Evolutionary conservation across 2,888 invertebrate genomes (phyloP), one percentile per base, ranked within the genome.

Genomic region (Hemistola chrysoprasaria): DNA sequence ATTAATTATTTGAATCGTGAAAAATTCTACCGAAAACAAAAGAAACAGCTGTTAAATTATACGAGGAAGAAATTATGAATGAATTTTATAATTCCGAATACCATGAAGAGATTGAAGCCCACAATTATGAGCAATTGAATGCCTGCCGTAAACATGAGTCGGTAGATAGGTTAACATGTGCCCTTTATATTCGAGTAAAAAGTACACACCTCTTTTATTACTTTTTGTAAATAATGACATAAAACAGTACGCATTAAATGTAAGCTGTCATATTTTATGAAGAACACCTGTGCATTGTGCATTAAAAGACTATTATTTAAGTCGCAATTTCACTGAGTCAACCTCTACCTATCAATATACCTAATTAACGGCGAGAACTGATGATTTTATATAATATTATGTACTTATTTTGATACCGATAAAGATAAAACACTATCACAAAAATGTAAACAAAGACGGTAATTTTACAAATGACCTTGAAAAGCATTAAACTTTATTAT

Each of bases 141-240:
- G n/a, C 21, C 10, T 7, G 3, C 8, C 11, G 5, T 27, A 23
- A 32, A 24, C 6, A 36, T 22, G 1, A 28, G n/a, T 10, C 42
- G 22, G 8, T 9, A 32, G 30, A 50, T 43, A 50, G 42, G 50
- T 49, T 40, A 47, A 43, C 39, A 37, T 34, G 39, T 51, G 47
- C 47, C 48, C 49, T 54, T 53, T 49, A 27, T 6, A 30, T 10
- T 27, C 10, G 42, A 33, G 37, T 34, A 51, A 45, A 36, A 48
- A 42, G 20, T 30, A 21, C 45, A 50, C 44, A 47, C 51, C 42
- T 38, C 26, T n/a, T 25, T 31, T 34, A 21, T 26, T 10, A 26
- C 8, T 5, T 29, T 23, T 22, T 33, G 24, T 26, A 30, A 38
- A 33, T 35, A 33, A 39, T 37, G 29, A 36, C 11, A 8, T 39